Conservation (phyloP, 2,797 vertebrate genomes). For the Kryptopterus vitreolus region DNA sequence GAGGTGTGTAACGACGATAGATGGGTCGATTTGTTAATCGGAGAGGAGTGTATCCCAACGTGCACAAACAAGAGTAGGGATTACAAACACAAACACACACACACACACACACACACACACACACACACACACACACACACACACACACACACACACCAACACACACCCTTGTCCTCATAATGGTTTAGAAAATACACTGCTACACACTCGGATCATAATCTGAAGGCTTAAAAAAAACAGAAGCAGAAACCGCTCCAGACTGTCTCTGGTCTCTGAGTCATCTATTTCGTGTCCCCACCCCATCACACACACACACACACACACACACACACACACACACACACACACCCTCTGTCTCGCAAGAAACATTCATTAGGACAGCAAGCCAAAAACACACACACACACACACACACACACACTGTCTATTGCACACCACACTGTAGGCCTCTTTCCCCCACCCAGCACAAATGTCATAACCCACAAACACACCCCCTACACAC, state of each 20-base stretch:
- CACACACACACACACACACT: slow-evolving; percentile 38
- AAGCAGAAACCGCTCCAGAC: slow-evolving; percentile 22
- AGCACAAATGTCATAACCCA: slow-evolving; percentile 39
- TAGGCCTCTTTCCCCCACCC: slow-evolving; percentile 38
- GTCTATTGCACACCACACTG: slow-evolving; percentile 45
- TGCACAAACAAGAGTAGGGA: slow-evolving; percentile 65
- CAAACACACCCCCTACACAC: slow-evolving; percentile 35
- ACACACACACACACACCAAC: slow-evolving; percentile 32
- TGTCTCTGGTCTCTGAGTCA: slow-evolving; percentile 38
- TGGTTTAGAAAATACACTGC: slow-evolving; percentile 24
- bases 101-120: slow-evolving; percentile 34
- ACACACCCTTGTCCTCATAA: background rate
- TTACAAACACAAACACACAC: slow-evolving; percentile 36
- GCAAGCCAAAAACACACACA: slow-evolving; percentile 36
- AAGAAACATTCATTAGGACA: slow-evolving; percentile 40
- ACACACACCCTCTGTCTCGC: slow-evolving; percentile 20
- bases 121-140: slow-evolving; percentile 32
- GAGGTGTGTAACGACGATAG: slow-evolving; percentile 5
- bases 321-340: slow-evolving; percentile 26
- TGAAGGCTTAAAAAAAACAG: background rate
- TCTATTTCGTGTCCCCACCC: slow-evolving; percentile 51
- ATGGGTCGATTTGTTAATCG: slow-evolving; percentile 16
- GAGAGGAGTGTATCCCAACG: slow-evolving; percentile 38
- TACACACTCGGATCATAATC: slow-evolving; percentile 21
- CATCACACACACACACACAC: slow-evolving; percentile 27